A percentile compares a stretch with the other conserved stretches of the same genome.
These are phyloP conservation scores for Cotesia chilonis DNA, from an alignment of 1,140 invertebrate genomes.

Conservation along the genomic window DNA sequence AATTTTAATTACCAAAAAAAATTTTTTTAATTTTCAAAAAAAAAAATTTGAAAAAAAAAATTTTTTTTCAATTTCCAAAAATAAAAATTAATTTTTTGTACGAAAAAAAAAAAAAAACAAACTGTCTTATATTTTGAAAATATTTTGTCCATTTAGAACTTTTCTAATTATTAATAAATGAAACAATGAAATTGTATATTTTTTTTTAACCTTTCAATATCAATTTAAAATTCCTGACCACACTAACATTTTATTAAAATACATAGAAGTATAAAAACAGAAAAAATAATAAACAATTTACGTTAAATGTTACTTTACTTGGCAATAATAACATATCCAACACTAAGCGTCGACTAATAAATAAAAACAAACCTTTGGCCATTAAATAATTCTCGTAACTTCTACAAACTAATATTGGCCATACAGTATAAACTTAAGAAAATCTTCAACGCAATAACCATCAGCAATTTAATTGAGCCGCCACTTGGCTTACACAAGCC, in stretches of 20 bases:
- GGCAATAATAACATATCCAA: too few relatives aligned
- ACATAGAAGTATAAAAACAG: neutral
- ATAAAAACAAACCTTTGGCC: constrained; percentile 1
- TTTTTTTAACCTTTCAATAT: neutral
- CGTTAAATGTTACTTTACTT: too few relatives aligned
- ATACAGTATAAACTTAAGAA: neutral
- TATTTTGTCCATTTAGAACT: too few relatives aligned
- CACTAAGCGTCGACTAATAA: neutral
- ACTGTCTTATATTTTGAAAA: too few relatives aligned
- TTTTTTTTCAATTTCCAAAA: too few relatives aligned
- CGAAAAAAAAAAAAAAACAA: too few relatives aligned
- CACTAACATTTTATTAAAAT: constrained; percentile 1
- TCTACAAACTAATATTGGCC: neutral
- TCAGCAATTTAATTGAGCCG: neutral
- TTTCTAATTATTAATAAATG: too few relatives aligned
- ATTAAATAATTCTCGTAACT: neutral
- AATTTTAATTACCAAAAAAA: too few relatives aligned
- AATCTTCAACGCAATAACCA: constrained; percentile 14
- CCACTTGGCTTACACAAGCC: neutral
- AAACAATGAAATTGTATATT: neutral
- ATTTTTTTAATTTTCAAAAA: too few relatives aligned
- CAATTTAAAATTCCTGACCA: constrained; percentile 11
- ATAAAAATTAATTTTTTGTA: too few relatives aligned
- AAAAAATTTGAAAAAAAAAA: too few relatives aligned
- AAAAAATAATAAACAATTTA: neutral